Conservation (phyloP, 2,113 vertebrate species). For the Nycticebus coucang region DNA sequence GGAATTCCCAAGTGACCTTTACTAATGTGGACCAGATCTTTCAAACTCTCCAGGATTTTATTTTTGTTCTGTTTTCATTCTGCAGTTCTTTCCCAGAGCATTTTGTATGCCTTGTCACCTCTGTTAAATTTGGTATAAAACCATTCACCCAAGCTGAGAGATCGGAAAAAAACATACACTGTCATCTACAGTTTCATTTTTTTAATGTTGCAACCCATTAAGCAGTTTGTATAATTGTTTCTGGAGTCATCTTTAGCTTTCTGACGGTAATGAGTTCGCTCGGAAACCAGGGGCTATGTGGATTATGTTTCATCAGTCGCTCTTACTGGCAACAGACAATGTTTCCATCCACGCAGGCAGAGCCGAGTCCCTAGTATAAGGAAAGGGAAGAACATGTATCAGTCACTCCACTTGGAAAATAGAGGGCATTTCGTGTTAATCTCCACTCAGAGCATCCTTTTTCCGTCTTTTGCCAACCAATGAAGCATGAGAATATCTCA, state of each 20-base stretch:
- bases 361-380: neutral
- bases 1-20: constrained; percentile 79
- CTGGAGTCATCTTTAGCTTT: neutral
- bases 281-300: neutral
- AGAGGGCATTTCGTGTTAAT: rapidly evolving
- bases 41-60: constrained; percentile 80
- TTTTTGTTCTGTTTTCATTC: constrained; percentile 82
- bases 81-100: constrained; percentile 87
- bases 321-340: neutral
- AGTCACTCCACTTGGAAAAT: neutral
- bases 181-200: constrained; percentile 82
- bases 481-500: too few species aligned
- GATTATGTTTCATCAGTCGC: rapidly evolving
- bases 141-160: constrained; percentile 90
- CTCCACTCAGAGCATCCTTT: neutral
- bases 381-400: rapidly evolving
- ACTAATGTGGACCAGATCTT: constrained; percentile 82
- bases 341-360: neutral
- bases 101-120: constrained; percentile 89
- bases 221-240: neutral
- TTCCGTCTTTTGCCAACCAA: neutral
- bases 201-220: neutral
- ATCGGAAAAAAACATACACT: constrained; percentile 90
- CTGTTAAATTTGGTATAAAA: constrained; percentile 94
- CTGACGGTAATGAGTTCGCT: neutral